A percentile compares a stretch with the other conserved stretches of the same genome.
Conservation (phyloP, 2,113 vertebrate genomes). For the Dipodomys spectabilis region DNA sequence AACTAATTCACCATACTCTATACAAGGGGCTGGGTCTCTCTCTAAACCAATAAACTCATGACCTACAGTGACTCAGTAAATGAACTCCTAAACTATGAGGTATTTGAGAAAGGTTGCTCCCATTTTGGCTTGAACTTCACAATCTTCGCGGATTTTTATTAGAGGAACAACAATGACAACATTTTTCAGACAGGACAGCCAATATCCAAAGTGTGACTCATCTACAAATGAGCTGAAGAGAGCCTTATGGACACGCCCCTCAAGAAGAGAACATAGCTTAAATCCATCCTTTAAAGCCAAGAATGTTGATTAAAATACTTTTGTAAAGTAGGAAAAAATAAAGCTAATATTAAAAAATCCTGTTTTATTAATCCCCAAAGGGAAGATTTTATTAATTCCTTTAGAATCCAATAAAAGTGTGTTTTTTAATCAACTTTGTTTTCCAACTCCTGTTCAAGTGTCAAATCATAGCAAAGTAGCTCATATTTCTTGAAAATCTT, state of each 20-base stretch:
- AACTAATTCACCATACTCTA: neutral
- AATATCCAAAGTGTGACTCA: constrained; percentile 49
- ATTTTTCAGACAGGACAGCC: constrained; percentile 35
- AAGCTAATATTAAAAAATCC: constrained; percentile 81
- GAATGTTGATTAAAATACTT: constrained; percentile 79
- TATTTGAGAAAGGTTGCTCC: neutral
- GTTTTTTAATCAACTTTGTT: constrained; percentile 81
- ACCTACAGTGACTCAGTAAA: neutral
- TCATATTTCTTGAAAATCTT: constrained; percentile 40
- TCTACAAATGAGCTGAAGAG: constrained; percentile 54
- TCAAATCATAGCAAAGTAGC: constrained; percentile 62
- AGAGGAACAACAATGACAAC: constrained; percentile 18
- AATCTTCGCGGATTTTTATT: constrained; percentile 49
- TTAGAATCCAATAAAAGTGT: constrained; percentile 82
- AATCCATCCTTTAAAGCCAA: constrained; percentile 58
- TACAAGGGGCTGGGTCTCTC: neutral
- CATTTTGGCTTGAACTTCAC: constrained; percentile 26
- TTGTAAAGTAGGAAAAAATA: constrained; percentile 73
- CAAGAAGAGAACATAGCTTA: constrained; percentile 57
- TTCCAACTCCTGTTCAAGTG: constrained; percentile 60
- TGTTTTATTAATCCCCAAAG: constrained; percentile 81
- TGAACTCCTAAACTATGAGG: constrained; percentile 22
- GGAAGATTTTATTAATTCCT: constrained; percentile 81
- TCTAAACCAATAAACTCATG: neutral
- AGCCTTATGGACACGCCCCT: neutral